phyloP scores from a whole-genome alignment of 2,888 invertebrate genomes.

The Meteorus colon region DNA sequence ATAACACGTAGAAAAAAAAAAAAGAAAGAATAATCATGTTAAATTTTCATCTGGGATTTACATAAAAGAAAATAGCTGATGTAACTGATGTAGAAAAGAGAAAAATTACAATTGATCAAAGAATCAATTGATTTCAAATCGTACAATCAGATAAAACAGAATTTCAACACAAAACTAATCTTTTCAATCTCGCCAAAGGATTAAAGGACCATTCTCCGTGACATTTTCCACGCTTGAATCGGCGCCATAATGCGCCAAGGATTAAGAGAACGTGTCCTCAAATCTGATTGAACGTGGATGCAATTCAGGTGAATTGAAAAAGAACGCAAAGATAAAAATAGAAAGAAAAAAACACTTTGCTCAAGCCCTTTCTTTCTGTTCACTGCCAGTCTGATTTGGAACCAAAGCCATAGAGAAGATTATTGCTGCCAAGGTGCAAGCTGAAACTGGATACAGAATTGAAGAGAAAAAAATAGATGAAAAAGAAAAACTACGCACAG shows the following conservation, averaged over 20 bases:
- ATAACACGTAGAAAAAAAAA: not conserved
- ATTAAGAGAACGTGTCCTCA: slow-evolving; percentile 36
- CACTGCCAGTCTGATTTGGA: slow-evolving; percentile 5
- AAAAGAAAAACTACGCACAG: slow-evolving; percentile 21
- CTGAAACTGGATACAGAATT: slow-evolving; percentile 24
- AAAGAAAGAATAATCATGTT: not conserved
- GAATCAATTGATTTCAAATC: not conserved
- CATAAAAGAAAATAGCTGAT: not conserved
- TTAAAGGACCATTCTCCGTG: slow-evolving; percentile 27
- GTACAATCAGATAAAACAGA: slow-evolving; percentile 10
- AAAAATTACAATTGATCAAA: slow-evolving; percentile 7
- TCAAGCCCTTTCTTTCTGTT: not conserved
- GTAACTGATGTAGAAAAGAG: not conserved
- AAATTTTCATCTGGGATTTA: not conserved
- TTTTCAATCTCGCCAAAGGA: slow-evolving; percentile 35
- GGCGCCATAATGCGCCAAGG: slow-evolving; percentile 38
- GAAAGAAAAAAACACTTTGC: slow-evolving; percentile 10
- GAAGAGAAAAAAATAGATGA: not conserved
- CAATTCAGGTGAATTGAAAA: slow-evolving; percentile 37
- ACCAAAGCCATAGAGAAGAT: not conserved
- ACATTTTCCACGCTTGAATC: slow-evolving; percentile 38
- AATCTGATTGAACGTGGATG: slow-evolving; percentile 43
- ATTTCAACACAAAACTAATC: slow-evolving; percentile 38
- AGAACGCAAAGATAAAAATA: not conserved
- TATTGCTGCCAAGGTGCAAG: slow-evolving; percentile 12